phyloP scores from a whole-genome alignment of 2,888 invertebrate species.

The Mamestra brassicae region DNA sequence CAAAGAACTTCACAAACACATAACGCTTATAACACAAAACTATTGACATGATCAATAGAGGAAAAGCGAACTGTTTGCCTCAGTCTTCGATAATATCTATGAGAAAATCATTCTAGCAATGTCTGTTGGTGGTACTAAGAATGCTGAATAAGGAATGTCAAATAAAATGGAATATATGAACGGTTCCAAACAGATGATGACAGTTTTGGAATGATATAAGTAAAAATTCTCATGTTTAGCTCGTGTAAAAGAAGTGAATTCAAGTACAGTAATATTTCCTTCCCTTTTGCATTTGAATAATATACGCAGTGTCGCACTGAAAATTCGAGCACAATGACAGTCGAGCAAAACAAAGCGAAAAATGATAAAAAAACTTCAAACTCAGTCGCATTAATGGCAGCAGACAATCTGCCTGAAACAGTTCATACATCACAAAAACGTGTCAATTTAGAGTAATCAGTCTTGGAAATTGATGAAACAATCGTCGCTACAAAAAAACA shows the following conservation, averaged over 20 bases:
- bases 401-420: constrained; percentile 48
- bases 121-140: constrained; percentile 70
- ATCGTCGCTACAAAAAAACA: constrained; percentile 72
- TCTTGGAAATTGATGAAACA: constrained; percentile 86
- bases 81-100: constrained; percentile 79
- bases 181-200: constrained; percentile 44
- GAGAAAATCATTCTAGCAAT: constrained; percentile 76
- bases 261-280: not conserved
- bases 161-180: constrained; percentile 59
- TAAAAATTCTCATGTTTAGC: constrained; percentile 34
- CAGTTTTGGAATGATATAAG: constrained; percentile 50
- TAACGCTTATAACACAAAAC: constrained; percentile 77
- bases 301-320: constrained; percentile 1
- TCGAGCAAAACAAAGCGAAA: constrained; percentile 37
- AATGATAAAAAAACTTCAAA: constrained; percentile 37
- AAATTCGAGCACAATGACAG: constrained; percentile 17
- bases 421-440: constrained; percentile 55
- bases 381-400: constrained; percentile 28
- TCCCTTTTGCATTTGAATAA: constrained; percentile 21
- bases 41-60: constrained; percentile 87
- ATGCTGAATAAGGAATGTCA: constrained; percentile 83
- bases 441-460: constrained; percentile 90
- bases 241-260: constrained; percentile 11
- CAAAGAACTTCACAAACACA: constrained; percentile 67
- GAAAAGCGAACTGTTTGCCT: constrained; percentile 81